Base-by-base conservation (phyloP, 2,888 invertebrate species). In the Fragum fragum region DNA sequence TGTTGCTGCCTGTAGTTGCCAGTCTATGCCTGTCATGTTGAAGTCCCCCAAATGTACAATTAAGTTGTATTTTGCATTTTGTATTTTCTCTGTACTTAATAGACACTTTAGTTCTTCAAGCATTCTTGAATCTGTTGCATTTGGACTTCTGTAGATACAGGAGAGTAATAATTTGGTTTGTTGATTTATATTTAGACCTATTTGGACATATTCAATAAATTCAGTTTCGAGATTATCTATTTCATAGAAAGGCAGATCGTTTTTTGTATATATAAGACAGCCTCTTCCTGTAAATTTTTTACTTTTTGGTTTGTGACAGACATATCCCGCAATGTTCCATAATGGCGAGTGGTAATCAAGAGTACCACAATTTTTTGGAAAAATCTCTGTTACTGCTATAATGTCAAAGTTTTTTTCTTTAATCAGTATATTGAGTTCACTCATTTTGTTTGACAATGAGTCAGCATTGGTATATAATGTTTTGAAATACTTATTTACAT, bases 251-350 rank as follows among this genome's bases (percentile, higher is more conserved):
- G 21, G 21, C 11, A 57, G 11, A 26, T 57, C n/a, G 14, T 26
- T 26, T 57, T 57, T 57, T 21, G 26, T 26, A 57, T 57, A 57
- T 18, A 57, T 57, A 18, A 57, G 23, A 57, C 57, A 57, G 11
- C 57, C 57, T 57, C 21, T 53, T 53, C 23, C 57, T 11, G 57
- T 57, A 28, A 57, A 57, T 57, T 18, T 26, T 57, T 57, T 57
- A 5, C 21, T 23, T 57, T 57, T 57, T 57, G 57, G 57, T 57
- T 57, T 57, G 57, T 57, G 57, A 14, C 26, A 26, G 21, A 57
- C 57, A 26, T 57, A 57, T 21, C 57, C 57, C 21, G 9, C 57
- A 57, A 57, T 57, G 28, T 28, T 57, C 57, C 57, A 57, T 57
- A 57, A 23, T 57, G 57, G 26, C 21, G 57, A 57, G 26, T 57